Evolutionary conservation across 2,113 vertebrate genomes (phyloP).

Genomic region (Hippocampus zosterae): DNA sequence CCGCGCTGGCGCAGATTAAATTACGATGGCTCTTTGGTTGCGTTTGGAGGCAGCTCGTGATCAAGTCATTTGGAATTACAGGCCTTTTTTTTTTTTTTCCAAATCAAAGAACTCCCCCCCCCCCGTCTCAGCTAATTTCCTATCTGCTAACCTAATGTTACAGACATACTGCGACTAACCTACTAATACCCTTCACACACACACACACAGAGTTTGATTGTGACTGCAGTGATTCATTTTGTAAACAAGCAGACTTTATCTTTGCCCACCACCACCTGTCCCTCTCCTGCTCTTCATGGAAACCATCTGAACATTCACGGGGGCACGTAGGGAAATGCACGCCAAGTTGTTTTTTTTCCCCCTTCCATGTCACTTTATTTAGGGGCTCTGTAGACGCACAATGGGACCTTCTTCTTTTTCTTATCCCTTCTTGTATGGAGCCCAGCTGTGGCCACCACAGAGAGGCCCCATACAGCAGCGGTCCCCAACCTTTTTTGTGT

Average conservation of each 20-base stretch:
- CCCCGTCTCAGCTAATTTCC: conserved; percentile 53
- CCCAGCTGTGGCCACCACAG: no score
- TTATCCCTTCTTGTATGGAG: no score
- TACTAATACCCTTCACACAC: conserved; percentile 10
- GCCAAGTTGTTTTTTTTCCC: no score
- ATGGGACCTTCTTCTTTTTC: no score
- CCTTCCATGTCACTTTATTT: no score
- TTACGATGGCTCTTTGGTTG: conserved; percentile 66
- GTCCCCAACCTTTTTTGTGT: no score
- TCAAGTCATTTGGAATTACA: conserved; percentile 71
- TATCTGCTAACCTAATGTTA: no score
- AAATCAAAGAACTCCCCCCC: conserved; percentile 63
- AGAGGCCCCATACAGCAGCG: no score
- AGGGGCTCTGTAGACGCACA: no score
- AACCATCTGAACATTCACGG: conserved; percentile 59
- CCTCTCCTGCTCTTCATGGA: conserved; percentile 29
- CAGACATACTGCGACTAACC: no score
- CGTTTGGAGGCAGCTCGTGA: conserved; percentile 60
- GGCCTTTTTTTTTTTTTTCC: conserved; percentile 41
- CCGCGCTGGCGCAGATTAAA: conserved; percentile 66
- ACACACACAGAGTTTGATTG: conserved; percentile 18
- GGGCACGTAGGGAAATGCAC: no score
- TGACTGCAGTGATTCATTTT: conserved; percentile 43
- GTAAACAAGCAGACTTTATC: conserved; percentile 50
- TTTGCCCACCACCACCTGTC: conserved; percentile 30